Evolutionary conservation across 2,888 invertebrate genomes (phyloP).

Genomic region (Drymonia ruficornis): DNA sequence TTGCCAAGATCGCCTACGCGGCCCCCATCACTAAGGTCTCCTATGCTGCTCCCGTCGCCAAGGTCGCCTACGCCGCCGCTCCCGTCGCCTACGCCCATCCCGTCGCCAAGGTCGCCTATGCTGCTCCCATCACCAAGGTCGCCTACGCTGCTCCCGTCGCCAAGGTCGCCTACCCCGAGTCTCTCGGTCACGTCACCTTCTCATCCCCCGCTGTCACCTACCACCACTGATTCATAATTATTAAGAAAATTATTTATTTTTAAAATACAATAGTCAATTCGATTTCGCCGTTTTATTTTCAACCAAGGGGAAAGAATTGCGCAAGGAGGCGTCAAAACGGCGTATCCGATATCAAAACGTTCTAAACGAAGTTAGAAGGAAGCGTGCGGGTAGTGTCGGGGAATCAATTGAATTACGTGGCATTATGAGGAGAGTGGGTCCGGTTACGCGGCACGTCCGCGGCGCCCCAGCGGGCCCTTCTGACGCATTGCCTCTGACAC

Average conservation of each 20-base stretch:
- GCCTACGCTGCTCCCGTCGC: constrained; percentile 39
- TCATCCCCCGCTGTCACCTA: constrained; percentile 70
- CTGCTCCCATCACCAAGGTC: constrained; percentile 45
- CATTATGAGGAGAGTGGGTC: constrained; percentile 79
- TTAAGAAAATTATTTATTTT: constrained; percentile 61
- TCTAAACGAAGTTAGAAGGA: constrained; percentile 80
- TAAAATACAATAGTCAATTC: constrained; percentile 29
- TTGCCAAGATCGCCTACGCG: constrained; percentile 40
- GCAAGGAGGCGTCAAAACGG: constrained; percentile 75
- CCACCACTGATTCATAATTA: constrained; percentile 64
- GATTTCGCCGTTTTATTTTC: constrained; percentile 52
- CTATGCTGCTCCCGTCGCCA: constrained; percentile 39
- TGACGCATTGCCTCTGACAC: constrained; percentile 80
- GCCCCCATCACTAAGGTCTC: constrained; percentile 39
- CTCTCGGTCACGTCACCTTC: constrained; percentile 61
- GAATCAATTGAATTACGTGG: constrained; percentile 83
- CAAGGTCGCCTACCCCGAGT: constrained; percentile 43
- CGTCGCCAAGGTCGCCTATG: constrained; percentile 45
- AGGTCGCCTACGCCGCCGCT: constrained; percentile 34
- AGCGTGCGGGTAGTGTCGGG: constrained; percentile 83
- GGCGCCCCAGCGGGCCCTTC: constrained; percentile 54
- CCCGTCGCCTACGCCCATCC: constrained; percentile 38
- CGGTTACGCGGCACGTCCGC: constrained; percentile 76
- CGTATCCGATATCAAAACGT: constrained; percentile 84
- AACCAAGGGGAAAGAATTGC: constrained; percentile 62